Percentiles rank a stretch among this genome's conserved stretches.
These are phyloP conservation scores for Siderastrea radians DNA, from an alignment of 92 coral and sea anemone species.

Conservation along the genomic window DNA sequence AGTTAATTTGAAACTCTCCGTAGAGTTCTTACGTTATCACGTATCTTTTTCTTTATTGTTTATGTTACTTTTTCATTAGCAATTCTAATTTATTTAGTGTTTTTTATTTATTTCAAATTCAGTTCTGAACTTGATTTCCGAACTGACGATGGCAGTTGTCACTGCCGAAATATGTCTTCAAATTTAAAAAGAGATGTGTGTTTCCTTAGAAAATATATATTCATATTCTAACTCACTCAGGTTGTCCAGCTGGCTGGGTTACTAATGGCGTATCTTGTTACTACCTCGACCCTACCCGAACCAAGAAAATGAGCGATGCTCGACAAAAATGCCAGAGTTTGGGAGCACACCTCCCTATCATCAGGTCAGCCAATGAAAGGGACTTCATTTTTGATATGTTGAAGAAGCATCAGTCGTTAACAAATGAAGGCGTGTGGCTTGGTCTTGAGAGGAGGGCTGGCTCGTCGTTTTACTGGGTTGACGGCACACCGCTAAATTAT, in stretches of 20 bases:
- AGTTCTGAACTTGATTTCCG: no score
- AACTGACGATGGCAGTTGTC: no score
- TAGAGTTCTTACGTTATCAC: no score
- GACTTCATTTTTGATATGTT: not conserved
- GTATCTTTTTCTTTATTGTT: no score
- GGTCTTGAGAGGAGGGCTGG: not conserved
- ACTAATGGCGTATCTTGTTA: slow-evolving; percentile 4
- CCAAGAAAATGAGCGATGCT: not conserved
- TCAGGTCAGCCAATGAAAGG: not conserved
- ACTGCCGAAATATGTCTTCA: no score
- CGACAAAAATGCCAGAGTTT: not conserved
- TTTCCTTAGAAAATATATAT: slow-evolving; percentile 35
- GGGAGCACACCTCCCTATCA: not conserved
- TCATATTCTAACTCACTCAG: not conserved
- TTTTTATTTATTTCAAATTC: no score
- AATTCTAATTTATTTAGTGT: no score
- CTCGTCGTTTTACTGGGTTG: not conserved
- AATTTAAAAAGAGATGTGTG: no score
- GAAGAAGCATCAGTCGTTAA: not conserved
- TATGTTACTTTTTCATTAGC: no score
- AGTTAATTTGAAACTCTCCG: no score
- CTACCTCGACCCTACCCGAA: not conserved
- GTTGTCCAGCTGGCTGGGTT: not conserved
- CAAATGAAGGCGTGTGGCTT: not conserved
- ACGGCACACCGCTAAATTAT: not conserved